Evolutionary conservation across 2,888 invertebrate genomes (phyloP).

Genomic region (Muscina levida): DNA sequence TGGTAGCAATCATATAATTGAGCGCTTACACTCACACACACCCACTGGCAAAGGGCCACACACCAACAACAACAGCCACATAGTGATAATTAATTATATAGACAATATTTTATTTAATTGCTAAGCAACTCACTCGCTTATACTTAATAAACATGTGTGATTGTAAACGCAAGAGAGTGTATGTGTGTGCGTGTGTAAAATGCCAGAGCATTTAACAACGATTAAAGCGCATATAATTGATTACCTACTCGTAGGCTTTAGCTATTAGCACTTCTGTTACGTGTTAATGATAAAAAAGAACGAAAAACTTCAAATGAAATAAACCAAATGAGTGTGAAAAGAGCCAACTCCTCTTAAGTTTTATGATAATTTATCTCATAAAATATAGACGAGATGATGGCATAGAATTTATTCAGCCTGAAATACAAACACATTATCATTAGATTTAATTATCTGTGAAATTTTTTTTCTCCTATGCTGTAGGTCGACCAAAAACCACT

Average conservation of each 20-base stretch:
- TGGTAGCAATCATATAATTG: neutral
- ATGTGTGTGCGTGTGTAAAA: neutral
- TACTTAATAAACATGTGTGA: neutral
- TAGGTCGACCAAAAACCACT: neutral
- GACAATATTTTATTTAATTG: conserved; percentile 46
- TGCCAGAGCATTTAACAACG: conserved; percentile 31
- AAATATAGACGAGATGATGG: conserved; percentile 4
- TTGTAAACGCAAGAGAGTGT: neutral
- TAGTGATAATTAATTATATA: conserved; percentile 43
- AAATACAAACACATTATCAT: conserved; percentile 42
- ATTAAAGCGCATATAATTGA: conserved; percentile 17
- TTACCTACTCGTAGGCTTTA: conserved; percentile 9
- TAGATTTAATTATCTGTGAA: conserved; percentile 60
- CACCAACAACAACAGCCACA: conserved; percentile 14
- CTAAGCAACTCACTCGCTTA: conserved; percentile 6
- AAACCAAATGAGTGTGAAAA: neutral
- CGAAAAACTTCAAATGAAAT: no score
- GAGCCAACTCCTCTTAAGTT: conserved; percentile 10
- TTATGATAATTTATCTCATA: conserved; percentile 38
- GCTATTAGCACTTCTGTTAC: conserved; percentile 11
- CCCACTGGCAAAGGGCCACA: neutral
- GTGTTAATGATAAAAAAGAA: neutral
- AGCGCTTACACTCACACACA: neutral
- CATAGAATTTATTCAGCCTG: conserved; percentile 8
- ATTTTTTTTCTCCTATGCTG: neutral